Evolutionary conservation across 1,140 invertebrate genomes (phyloP), one percentile per base, ranked within the genome.

Genomic region (Thaumatotibia leucotreta): DNA sequence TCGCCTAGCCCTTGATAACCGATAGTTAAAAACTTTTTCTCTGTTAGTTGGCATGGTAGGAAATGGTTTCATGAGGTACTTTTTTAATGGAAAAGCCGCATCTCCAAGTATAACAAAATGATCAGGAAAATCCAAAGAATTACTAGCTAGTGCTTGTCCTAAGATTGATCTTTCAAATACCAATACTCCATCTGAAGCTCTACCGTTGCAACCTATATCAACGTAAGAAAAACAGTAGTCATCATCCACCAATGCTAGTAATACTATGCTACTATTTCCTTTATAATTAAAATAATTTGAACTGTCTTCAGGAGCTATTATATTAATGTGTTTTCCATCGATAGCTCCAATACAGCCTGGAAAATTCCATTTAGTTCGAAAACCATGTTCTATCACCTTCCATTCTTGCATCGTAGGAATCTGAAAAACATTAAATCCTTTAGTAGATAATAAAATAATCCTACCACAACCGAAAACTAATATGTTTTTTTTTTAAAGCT

Each of bases 251-350:
- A 90, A 63, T 49, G 82, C 91, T 52, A 91, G 72, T 49, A 92
- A 74, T 17, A 91, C 83, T 4, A 91, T 80, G 65, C 80, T 89
- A 62, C 81, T 80, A 62, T 66, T 76, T 4, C 75, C 64, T 63
- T 91, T 91, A 69, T 91, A 92, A 76, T 90, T 91, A 67, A 75
- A 91, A 71, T 77, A 91, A 20, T 63, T 11, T 4, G 81, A 83
- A 22, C 31, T 52, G 11, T 75, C 52, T 11, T 61, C 10, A 63
- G 72, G 72, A 23, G 63, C 69, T 69, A 74, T 65, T 49, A 76
- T 66, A 63, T 50, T 33, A 32, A 77, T 69, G 54, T 66, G 58
- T 61, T 61, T 61, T 22, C 58, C 58, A 32, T 61, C 58, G 58
- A 61, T 61, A 31, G 58, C 23, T 61, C 58, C 58, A 61, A 29